These are phyloP conservation scores for Lasioglossum zephyrum DNA, from an alignment of 2,888 invertebrate genomes.

Conservation along the genomic window DNA sequence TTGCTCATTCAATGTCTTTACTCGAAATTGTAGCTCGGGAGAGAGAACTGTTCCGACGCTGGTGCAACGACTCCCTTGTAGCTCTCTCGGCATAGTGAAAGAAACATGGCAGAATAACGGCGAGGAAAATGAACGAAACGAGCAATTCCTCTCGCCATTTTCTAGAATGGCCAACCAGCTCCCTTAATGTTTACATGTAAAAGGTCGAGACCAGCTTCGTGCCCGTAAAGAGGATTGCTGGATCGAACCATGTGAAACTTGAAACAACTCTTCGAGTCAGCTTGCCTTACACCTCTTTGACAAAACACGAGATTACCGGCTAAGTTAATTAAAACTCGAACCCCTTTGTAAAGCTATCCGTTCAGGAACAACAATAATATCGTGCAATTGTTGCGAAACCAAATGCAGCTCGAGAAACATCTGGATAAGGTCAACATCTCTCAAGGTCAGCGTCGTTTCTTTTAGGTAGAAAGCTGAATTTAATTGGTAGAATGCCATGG, in stretches of 20 bases:
- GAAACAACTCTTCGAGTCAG: conserved; percentile 8
- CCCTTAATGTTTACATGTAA: conserved; percentile 44
- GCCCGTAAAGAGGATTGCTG: conserved; percentile 20
- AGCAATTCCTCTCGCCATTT: conserved; percentile 18
- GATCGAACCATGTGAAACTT: conserved; percentile 4
- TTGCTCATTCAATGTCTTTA: conserved; percentile 1
- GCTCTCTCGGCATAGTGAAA: conserved; percentile 20
- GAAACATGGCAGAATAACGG: conserved; percentile 37
- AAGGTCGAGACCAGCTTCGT: neutral
- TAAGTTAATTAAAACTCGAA: neutral
- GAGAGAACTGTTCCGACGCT: neutral
- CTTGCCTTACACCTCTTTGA: neutral
- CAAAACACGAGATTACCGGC: neutral
- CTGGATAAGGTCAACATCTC: too few relatives aligned
- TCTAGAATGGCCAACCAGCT: neutral
- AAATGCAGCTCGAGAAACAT: too few relatives aligned
- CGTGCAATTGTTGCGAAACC: neutral
- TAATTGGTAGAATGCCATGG: too few relatives aligned
- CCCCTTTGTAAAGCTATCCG: neutral
- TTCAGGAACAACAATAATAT: neutral
- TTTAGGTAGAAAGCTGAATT: too few relatives aligned
- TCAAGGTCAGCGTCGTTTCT: too few relatives aligned
- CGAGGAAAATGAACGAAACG: conserved; percentile 45
- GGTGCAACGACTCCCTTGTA: neutral
- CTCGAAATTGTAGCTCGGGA: neutral